Base-by-base conservation (phyloP, 2,113 vertebrate species). In the Hymenochirus boettgeri region DNA sequence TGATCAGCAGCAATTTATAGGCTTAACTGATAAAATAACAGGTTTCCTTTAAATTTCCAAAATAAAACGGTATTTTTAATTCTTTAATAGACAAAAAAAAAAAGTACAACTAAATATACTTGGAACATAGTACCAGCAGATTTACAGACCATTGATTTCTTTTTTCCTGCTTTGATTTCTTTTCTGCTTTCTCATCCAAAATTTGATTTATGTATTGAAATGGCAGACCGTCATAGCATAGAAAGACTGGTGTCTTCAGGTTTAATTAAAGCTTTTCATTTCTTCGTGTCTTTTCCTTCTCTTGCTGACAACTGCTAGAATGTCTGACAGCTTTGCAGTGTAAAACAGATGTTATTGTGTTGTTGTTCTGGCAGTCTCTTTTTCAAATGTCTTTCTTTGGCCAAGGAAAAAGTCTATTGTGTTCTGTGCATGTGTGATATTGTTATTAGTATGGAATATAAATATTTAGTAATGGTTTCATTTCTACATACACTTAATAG, bases 271-370 rank as follows among this genome's bases (percentile, higher is more conserved):
- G 31, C 46, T 51, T 58, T 52, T 17, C 56, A 27, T 25, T 47
- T 50, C 55, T 27, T 66, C 64, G 26, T 57, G 54, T 50, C 29
- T 58, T 50, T 18, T n/a, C 26, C 46, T 50, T 37, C 57, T 48
- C 31, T 52, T 27, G 54, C 35, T 67, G 64, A 67, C 64, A 67
- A 47, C 55, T 55, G 39, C 55, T 22, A 39, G n/a, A 67, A 59
- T 29, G 29, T 46, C 46, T 67, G 64, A 67, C 64, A 67, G 64
- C 51, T 51, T 51, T 24, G 33, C 29, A 22, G 64, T 59, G 64
- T 67, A 67, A 67, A 58, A 67, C 64, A 67, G 64, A 67, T 67
- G 64, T 67, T 67, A 67, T 48, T 22, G 29, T 59, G 57, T 67
- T 58, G 64, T 67, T 59, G 46, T 48, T 58, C 59, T 59, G 64